A percentile compares a stretch with the other conserved stretches of the same genome.
phyloP scores from a whole-genome alignment of 1,140 invertebrate species.

The Lepidostoma basale region DNA sequence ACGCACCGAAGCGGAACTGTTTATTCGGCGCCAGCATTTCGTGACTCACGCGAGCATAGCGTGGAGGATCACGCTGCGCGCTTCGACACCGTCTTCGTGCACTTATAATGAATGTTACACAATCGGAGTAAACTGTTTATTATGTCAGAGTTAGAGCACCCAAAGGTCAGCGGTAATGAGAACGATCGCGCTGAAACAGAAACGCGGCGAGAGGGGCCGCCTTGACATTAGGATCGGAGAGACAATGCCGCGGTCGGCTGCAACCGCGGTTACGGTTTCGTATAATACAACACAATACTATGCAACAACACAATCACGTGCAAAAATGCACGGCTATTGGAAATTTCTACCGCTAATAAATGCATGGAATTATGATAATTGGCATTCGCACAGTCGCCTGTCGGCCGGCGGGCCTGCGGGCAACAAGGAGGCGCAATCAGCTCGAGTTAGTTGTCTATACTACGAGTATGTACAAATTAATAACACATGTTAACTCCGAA shows the following conservation, averaged over 20 bases:
- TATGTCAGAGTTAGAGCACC: too few relatives aligned
- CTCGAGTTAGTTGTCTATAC: too few relatives aligned
- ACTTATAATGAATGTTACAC: too few relatives aligned
- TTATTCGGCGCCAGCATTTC: background rate
- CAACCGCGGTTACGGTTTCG: background rate
- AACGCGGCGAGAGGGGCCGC: background rate
- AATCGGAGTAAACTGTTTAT: too few relatives aligned
- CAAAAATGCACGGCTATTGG: background rate
- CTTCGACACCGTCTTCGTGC: too few relatives aligned
- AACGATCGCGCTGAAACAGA: background rate
- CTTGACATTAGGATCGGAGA: background rate
- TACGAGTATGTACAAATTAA: too few relatives aligned
- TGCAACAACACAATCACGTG: background rate
- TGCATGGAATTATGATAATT: background rate
- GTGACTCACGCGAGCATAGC: background rate
- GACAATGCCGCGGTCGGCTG: background rate
- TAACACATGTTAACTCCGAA: too few relatives aligned
- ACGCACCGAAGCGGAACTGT: background rate
- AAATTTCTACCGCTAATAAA: background rate
- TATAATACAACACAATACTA: background rate
- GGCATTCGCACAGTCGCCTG: background rate
- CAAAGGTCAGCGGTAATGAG: background rate
- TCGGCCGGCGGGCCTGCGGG: too few relatives aligned
- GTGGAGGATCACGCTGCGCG: background rate
- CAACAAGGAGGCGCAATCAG: too few relatives aligned